Evolutionary conservation across 2,797 vertebrate genomes (phyloP).

Genomic region (Taenioides sp.): DNA sequence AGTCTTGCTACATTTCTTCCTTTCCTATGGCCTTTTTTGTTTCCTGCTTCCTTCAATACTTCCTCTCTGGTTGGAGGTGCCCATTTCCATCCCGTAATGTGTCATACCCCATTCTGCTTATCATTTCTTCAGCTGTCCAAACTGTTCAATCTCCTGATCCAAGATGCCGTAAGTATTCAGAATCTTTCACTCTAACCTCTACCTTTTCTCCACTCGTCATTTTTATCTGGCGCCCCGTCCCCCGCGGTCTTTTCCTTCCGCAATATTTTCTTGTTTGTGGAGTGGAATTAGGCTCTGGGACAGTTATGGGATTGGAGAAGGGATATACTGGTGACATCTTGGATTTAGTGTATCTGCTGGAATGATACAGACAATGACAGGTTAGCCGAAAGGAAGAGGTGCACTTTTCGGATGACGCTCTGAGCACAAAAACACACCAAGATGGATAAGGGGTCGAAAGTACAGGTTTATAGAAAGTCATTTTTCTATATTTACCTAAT

Average conservation of each 20-base stretch:
- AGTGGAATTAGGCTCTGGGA: slow-evolving; percentile 7
- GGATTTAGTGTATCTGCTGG: background rate
- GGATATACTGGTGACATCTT: slow-evolving; percentile 3
- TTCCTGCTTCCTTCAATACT: background rate
- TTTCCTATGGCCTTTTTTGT: background rate
- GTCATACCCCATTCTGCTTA: slow-evolving; percentile 29
- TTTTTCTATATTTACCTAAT: background rate
- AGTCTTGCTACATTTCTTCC: slow-evolving; percentile 21
- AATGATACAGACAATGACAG: slow-evolving; percentile 7
- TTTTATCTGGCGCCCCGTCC: slow-evolving; percentile 17
- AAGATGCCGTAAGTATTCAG: slow-evolving; percentile 23
- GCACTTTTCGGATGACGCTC: background rate
- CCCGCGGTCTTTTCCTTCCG: slow-evolving; percentile 20
- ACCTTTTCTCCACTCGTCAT: slow-evolving; percentile 6
- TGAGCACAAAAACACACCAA: background rate
- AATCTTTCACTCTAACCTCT: slow-evolving; percentile 34
- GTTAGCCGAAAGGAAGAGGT: slow-evolving; percentile 4
- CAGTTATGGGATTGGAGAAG: slow-evolving; percentile 7
- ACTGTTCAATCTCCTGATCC: slow-evolving; percentile 28
- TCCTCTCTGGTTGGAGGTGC: slow-evolving; percentile 27
- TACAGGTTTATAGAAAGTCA: background rate
- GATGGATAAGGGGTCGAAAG: background rate
- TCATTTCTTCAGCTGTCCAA: slow-evolving; percentile 44
- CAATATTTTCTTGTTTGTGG: slow-evolving; percentile 14
- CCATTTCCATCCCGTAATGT: slow-evolving; percentile 36